Base-by-base conservation (phyloP, 2,888 invertebrate genomes). In the Apodemia duryi region DNA sequence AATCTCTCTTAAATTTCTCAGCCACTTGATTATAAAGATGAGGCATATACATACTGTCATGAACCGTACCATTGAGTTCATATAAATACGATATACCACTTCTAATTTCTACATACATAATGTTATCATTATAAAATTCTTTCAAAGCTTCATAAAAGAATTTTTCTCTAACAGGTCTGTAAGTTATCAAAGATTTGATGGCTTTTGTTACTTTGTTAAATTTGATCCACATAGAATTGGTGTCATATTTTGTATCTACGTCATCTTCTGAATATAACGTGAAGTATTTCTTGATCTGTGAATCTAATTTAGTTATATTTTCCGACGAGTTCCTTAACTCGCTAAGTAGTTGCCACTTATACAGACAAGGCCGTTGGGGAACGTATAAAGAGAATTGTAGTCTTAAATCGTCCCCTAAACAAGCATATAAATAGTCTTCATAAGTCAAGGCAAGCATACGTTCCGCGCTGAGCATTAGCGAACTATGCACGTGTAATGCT, bases 101-200 rank as follows among this genome's bases (percentile, higher is more conserved):
- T 68, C 96, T 86, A 11, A 96, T 81, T 79, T 96, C 96, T 49
- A 95, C 77, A 71, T 96, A 96, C 81, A 94, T 92, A 1, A 96
- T 89, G 67, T 95, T 95, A 75, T 96, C 96, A 0, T 93, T 92
- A 69, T 94, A 92, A 69, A 95, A 93, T 73, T 95, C 94, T 63
- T 92, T 77, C 3, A 96, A 82, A 0, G 93, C 92, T 73, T 93
- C 92, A 68, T 94, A 94, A 72, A 94, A 94, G 72, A 94, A 94
- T 61, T 93, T 94, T 63, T 93, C 93, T 80, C 94, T 93, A 0
- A 94, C 93, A 0, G 95, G 95, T 62, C 92, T 92, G 75, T 94
- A 95, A 1, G 86, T 84, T 9, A 95, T 77, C 63, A 96, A 71
- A 0, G 93, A 92, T 51, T 84, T 86, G 1, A 94, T 84, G 0